Conservation (phyloP, 1,140 invertebrate genomes). For the Pseudobourletiella spinata region DNA sequence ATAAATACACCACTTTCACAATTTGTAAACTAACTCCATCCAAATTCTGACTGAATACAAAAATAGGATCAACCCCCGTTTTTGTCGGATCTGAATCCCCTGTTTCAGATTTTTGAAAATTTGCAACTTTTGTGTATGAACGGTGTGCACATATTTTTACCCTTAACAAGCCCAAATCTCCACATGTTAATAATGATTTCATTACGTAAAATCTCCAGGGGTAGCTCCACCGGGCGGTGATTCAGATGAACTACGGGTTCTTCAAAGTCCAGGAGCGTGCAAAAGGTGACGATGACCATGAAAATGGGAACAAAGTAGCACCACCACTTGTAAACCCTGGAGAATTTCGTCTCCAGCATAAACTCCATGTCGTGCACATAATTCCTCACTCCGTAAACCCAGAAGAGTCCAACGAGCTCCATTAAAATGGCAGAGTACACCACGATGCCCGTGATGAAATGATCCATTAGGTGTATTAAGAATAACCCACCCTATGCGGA, state of each 20-base stretch:
- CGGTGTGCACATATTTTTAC: too few species aligned
- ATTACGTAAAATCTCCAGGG: not conserved
- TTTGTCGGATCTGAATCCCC: not conserved
- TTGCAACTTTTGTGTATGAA: too few species aligned
- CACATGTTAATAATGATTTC: too few species aligned
- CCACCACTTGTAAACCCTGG: not conserved
- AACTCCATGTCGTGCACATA: constrained; percentile 64
- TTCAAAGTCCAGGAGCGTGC: not conserved
- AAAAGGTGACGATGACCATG: not conserved
- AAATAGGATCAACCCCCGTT: too few species aligned
- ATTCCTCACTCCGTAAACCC: constrained; percentile 64
- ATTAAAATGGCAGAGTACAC: constrained; percentile 59
- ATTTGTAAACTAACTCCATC: too few species aligned
- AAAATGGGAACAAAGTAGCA: not conserved
- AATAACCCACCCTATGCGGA: constrained; percentile 55
- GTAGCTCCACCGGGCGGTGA: not conserved
- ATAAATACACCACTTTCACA: too few species aligned
- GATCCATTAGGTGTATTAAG: constrained; percentile 74
- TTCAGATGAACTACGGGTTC: not conserved
- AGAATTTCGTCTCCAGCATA: constrained; percentile 55
- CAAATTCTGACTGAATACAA: too few species aligned
- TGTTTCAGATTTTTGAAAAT: too few species aligned
- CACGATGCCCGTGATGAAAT: constrained; percentile 72
- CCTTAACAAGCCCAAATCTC: too few species aligned
- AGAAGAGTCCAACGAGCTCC: constrained; percentile 59